Conservation (phyloP, 2,797 vertebrate species). For the Bovichtus diacanthus region DNA sequence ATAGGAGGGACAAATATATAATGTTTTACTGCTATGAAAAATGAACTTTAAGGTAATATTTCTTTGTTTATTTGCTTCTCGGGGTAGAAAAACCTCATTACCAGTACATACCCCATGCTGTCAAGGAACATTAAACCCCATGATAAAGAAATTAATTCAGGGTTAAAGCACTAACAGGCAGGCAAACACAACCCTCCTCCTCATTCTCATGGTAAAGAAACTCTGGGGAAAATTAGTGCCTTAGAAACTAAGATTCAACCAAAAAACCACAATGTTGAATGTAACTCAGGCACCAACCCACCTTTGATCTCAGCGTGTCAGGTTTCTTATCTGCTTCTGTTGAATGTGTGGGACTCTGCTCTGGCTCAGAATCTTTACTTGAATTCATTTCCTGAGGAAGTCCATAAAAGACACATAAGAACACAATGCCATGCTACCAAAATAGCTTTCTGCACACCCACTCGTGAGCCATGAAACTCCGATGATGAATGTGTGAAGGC, state of each 20-base stretch:
- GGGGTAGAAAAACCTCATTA: not conserved
- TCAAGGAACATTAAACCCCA: not conserved
- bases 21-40: not conserved
- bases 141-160: not conserved
- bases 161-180: not conserved
- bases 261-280: no score
- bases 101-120: not conserved
- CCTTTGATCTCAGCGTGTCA: slow-evolving; percentile 65
- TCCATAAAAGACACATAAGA: slow-evolving; percentile 9
- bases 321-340: slow-evolving; percentile 31
- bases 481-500: not conserved
- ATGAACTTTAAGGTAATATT: not conserved
- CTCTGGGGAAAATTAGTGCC: no score
- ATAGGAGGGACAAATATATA: not conserved
- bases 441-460: not conserved
- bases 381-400: slow-evolving; percentile 63
- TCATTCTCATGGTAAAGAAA: not conserved
- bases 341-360: slow-evolving; percentile 30
- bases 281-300: slow-evolving; percentile 22
- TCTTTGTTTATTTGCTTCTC: not conserved
- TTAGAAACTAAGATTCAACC: not conserved
- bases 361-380: slow-evolving; percentile 42
- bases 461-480: not conserved
- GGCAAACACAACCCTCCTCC: not conserved
- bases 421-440: not conserved